Evolutionary conservation across 2,797 vertebrate genomes (phyloP).

Genomic region (Pteronotus mesoamericanus): DNA sequence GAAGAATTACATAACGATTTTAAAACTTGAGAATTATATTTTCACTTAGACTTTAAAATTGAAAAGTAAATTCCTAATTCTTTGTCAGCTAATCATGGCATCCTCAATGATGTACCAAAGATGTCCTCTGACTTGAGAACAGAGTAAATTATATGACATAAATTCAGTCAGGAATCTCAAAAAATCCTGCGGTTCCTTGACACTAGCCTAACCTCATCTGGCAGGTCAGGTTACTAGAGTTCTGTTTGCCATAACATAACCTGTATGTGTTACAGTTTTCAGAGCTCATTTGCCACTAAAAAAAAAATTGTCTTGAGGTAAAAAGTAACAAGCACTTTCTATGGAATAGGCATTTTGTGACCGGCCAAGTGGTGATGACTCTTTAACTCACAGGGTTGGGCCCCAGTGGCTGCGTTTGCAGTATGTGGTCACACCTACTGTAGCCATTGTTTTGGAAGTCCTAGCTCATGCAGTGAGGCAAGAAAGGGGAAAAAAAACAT

Average conservation of each 20-base stretch:
- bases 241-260: background rate
- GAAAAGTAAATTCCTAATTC: background rate
- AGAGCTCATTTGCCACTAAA: conserved; percentile 24
- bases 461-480: background rate
- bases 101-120: background rate
- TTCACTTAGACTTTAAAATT: background rate
- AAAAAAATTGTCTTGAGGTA: background rate
- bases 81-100: background rate
- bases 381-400: background rate
- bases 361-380: background rate
- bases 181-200: background rate
- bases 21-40: background rate
- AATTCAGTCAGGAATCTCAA: background rate
- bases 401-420: background rate
- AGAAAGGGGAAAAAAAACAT: background rate
- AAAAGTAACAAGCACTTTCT: background rate
- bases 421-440: background rate
- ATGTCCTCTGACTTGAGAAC: background rate
- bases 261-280: background rate
- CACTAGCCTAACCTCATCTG: background rate
- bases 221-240: background rate
- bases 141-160: background rate
- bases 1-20: background rate
- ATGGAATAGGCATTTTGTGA: background rate
- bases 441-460: background rate